Percentiles rank a stretch among this genome's conserved stretches.
Conservation (phyloP, 2,888 invertebrate species). For the Melanostoma mellinum region DNA sequence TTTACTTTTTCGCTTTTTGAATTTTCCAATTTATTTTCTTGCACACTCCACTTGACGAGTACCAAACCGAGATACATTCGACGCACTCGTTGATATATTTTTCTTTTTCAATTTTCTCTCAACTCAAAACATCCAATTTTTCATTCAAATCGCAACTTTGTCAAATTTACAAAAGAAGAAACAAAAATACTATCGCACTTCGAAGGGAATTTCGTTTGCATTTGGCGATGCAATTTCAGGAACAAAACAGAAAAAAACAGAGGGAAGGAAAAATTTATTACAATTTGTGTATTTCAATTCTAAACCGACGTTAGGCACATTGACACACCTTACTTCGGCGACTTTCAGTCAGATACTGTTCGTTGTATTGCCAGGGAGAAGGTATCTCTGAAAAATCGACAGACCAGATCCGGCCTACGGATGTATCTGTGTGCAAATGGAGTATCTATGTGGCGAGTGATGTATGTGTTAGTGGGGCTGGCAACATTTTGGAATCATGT, state of each 20-base stretch:
- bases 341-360: slow-evolving; percentile 76
- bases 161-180: slow-evolving; percentile 6
- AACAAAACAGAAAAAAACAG: slow-evolving; percentile 12
- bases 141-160: not conserved
- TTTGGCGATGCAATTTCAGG: slow-evolving; percentile 16
- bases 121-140: slow-evolving; percentile 31
- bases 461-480: slow-evolving; percentile 16
- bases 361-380: slow-evolving; percentile 69
- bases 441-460: slow-evolving; percentile 39
- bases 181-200: no score
- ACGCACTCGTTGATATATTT: slow-evolving; percentile 21
- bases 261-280: slow-evolving; percentile 11
- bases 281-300: slow-evolving; percentile 49
- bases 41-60: slow-evolving; percentile 42
- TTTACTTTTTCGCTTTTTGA: slow-evolving; percentile 5
- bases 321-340: slow-evolving; percentile 74
- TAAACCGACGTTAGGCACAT: slow-evolving; percentile 57
- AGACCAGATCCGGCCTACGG: slow-evolving; percentile 54
- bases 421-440: slow-evolving; percentile 37
- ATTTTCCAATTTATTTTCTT: slow-evolving; percentile 12
- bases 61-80: slow-evolving; percentile 34
- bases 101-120: slow-evolving; percentile 22
- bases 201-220: not conserved
- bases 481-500: slow-evolving; percentile 56
- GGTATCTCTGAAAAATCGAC: slow-evolving; percentile 61